These are phyloP conservation scores for Neomorphus geoffroyi DNA, from an alignment of 2,797 vertebrate genomes.

Conservation along the genomic window DNA sequence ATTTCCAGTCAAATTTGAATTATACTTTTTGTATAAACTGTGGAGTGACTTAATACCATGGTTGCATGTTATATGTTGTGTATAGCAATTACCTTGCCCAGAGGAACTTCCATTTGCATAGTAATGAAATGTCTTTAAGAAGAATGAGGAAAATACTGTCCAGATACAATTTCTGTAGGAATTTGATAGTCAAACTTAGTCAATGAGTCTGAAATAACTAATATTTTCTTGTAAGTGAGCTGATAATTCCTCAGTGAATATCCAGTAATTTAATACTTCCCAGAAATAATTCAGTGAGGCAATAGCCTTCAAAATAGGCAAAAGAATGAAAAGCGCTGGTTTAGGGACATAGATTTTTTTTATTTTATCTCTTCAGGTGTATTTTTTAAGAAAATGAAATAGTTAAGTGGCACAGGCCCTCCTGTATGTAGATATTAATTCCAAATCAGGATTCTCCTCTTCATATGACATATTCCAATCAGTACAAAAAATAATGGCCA, in stretches of 20 bases:
- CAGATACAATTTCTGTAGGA: background rate
- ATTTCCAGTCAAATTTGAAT: background rate
- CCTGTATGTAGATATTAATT: background rate
- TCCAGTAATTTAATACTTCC: background rate
- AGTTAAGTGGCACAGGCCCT: background rate
- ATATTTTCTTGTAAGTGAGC: background rate
- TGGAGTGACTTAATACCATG: background rate
- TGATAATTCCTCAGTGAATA: background rate
- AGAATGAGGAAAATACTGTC: background rate
- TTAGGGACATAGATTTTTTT: background rate
- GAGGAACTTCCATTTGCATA: constrained; percentile 3
- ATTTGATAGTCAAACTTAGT: background rate
- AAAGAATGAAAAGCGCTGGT: background rate
- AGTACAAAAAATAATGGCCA: background rate
- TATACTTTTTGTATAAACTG: background rate
- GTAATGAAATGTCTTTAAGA: constrained; percentile 16
- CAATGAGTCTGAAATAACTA: background rate
- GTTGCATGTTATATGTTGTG: background rate
- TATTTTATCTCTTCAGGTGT: background rate
- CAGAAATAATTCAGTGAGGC: background rate
- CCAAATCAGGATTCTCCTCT: background rate
- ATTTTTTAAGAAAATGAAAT: background rate
- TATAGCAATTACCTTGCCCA: background rate
- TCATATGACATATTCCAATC: background rate
- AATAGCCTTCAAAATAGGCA: background rate